Conservation (phyloP, 2,113 vertebrate genomes). For the Heloderma charlesbogerti region DNA sequence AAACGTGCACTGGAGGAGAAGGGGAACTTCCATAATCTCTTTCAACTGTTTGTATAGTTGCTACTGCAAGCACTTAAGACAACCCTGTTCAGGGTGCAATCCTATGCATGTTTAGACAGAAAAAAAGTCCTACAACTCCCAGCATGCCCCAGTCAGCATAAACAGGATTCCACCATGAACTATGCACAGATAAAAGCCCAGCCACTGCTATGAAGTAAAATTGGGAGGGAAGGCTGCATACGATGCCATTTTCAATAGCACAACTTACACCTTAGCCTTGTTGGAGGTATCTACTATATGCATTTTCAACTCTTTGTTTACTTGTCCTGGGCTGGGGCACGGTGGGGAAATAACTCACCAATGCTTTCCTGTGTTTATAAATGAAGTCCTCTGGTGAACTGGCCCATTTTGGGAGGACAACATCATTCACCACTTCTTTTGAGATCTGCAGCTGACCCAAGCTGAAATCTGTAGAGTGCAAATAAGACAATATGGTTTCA, state of each 20-base stretch:
- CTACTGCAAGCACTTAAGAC: background rate
- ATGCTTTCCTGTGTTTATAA: constrained; percentile 94
- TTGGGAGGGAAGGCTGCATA: background rate
- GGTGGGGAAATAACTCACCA: constrained; percentile 84
- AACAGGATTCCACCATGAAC: too few relatives aligned
- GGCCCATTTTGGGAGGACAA: constrained; percentile 94
- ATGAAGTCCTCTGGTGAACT: constrained; percentile 97
- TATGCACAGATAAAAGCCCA: too few relatives aligned
- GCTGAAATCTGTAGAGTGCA: constrained; percentile 85
- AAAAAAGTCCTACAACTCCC: too few relatives aligned
- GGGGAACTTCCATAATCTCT: too few relatives aligned
- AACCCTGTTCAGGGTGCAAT: background rate
- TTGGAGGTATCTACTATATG: background rate
- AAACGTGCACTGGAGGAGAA: too few relatives aligned
- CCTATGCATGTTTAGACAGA: too few relatives aligned
- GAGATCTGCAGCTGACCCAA: constrained; percentile 93
- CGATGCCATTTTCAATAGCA: background rate
- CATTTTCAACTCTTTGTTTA: constrained; percentile 12
- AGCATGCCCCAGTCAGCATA: too few relatives aligned
- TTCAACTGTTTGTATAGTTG: background rate
- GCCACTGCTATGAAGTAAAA: background rate
- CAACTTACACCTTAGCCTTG: constrained; percentile 18
- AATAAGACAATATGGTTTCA: constrained; percentile 41
- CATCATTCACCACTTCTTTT: constrained; percentile 90
- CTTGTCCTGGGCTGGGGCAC: background rate